phyloP scores from a whole-genome alignment of 2,113 vertebrate species.

The Numenius arquata region DNA sequence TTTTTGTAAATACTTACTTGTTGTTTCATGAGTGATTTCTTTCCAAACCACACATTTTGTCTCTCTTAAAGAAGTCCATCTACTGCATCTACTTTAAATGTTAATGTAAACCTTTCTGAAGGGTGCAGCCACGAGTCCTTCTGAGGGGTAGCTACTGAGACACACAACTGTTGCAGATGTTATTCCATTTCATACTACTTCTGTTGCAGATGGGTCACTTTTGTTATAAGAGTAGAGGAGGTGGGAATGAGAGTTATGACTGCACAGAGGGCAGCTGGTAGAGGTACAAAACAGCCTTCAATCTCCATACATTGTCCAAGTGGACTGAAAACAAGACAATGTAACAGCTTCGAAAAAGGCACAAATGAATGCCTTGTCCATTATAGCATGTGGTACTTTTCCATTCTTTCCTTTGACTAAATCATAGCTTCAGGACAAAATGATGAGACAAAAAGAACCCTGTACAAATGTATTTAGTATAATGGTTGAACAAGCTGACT shows the following conservation, averaged over 20 bases:
- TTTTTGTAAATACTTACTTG: not conserved
- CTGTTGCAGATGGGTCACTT: not conserved
- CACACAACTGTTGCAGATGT: not conserved
- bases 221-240: not conserved
- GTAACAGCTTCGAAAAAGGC: not conserved
- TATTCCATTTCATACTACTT: not conserved
- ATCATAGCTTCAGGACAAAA: slow-evolving; percentile 38
- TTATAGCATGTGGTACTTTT: not conserved
- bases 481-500: slow-evolving; percentile 48
- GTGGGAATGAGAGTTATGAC: rapidly evolving
- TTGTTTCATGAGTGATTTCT: not conserved
- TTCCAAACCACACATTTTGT: not conserved
- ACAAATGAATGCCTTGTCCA: not conserved
- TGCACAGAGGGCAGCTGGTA: not conserved
- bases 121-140: not conserved
- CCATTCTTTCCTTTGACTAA: not conserved
- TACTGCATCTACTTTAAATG: not conserved
- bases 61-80: not conserved
- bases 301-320: not conserved
- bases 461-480: slow-evolving; percentile 30
- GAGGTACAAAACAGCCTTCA: not conserved
- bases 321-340: not conserved
- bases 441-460: slow-evolving; percentile 8
- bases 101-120: not conserved
- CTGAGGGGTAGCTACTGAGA: not conserved